Conservation (phyloP, 2,113 vertebrate genomes). For the human region DNA sequence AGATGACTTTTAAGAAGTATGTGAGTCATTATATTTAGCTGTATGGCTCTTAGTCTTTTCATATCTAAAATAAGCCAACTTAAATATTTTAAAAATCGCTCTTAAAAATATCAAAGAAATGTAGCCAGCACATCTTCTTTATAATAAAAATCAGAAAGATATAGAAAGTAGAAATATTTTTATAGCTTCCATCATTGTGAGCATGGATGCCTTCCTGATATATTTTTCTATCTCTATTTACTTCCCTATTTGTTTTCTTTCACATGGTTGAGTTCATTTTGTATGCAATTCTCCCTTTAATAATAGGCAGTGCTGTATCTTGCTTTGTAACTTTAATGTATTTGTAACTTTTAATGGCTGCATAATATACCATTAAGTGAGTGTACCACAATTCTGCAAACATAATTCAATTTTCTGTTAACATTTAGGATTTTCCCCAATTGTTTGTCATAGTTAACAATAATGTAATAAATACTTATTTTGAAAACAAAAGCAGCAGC, state of each 20-base stretch:
- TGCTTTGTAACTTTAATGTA: not conserved
- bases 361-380: not conserved
- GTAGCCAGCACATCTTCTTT: not conserved
- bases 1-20: not conserved
- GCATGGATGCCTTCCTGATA: not conserved
- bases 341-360: not conserved
- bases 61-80: not conserved
- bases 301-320: not conserved
- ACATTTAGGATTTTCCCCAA: not conserved
- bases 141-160: constrained; percentile 12
- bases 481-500: not conserved
- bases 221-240: not conserved
- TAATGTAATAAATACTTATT: not conserved
- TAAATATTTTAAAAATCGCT: not conserved
- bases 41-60: not conserved
- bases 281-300: not conserved
- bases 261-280: not conserved
- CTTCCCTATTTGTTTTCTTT: not conserved
- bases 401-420: not conserved
- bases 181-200: not conserved
- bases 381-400: not conserved
- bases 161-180: not conserved
- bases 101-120: not conserved
- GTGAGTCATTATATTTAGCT: not conserved
- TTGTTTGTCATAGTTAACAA: not conserved